Conservation (phyloP, 1,140 invertebrate species). For the Pantala flavescens region DNA sequence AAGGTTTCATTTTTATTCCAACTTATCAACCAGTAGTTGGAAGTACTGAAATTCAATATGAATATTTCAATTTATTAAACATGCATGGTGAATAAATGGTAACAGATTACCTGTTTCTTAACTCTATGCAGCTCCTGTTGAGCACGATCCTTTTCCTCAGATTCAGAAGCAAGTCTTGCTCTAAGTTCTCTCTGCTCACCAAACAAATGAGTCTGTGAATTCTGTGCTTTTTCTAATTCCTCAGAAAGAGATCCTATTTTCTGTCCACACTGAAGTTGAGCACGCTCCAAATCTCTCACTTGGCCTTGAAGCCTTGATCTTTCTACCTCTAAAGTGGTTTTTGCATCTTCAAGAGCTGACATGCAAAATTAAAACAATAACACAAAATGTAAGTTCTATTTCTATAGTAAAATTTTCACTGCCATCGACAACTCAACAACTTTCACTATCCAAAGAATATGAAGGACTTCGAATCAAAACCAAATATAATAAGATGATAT, state of each 20-base stretch:
- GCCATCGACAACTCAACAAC: no score
- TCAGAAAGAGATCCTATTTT: conserved; percentile 53
- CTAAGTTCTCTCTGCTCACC: conserved; percentile 72
- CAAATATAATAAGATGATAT: no score
- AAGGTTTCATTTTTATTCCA: no score
- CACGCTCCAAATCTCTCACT: conserved; percentile 64
- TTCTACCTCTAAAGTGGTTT: conserved; percentile 56
- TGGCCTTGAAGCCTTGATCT: conserved; percentile 54
- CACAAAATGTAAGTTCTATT: conserved; percentile 3
- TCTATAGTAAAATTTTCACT: not conserved
- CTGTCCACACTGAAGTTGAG: conserved; percentile 49
- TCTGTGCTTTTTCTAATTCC: conserved; percentile 56
- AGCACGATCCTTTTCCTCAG: conserved; percentile 60
- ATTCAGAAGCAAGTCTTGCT: conserved; percentile 58
- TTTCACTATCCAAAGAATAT: no score
- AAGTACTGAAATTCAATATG: no score
- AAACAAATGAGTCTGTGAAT: conserved; percentile 54
- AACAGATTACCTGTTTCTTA: conserved; percentile 50
- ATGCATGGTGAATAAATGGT: conserved; percentile 15
- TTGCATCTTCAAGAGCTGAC: conserved; percentile 64
- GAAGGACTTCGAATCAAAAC: no score
- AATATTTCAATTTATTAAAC: no score
- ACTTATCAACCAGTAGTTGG: no score
- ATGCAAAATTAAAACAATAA: conserved; percentile 9
- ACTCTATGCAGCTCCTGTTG: conserved; percentile 59